Base-by-base conservation (phyloP, 2,888 invertebrate species). In the Calephelis perditalis region DNA sequence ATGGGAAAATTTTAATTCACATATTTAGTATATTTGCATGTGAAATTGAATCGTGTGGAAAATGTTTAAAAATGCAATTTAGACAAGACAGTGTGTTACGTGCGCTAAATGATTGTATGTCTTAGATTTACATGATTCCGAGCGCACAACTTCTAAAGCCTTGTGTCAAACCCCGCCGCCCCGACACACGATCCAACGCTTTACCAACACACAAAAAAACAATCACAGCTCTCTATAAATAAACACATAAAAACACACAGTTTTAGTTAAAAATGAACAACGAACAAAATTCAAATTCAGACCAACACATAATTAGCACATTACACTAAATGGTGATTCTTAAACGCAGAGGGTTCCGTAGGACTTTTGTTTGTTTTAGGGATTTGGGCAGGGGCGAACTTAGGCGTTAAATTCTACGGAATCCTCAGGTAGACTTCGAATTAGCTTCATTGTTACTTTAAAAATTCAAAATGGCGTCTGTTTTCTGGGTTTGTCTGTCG, bases 231-330 rank as follows among this genome's bases (percentile, higher is more conserved):
- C 73, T 78, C 84, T 87, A 60, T 60, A 60, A 60, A 86, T 84
- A 67, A 77, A 85, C 40, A 87, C 88, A 89, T 86, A 89, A 81
- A 88, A 85, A 89, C 89, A 90, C 86, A 90, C 86, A 89, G 79
- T 83, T 87, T 87, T 84, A 87, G 88, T 88, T 82, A 84, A 77
- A 75, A 88, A 85, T 83, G 85, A 84, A 81, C 88, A 90, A 89
- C 86, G 86, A 89, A 88, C 86, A 89, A 87, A 88, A 87, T 82
- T 78, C 85, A 89, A 88, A 88, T 84, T 86, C 86, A 89, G 84
- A 81, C 86, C 84, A 87, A 86, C 84, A 85, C 85, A 84, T 82
- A 86, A 84, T 88, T 89, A 90, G 89, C 89, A 89, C 89, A 89
- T 80, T 85, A 88, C 86, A 88, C 88, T 90, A 89, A 86, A 75